phyloP scores from a whole-genome alignment of 2,113 vertebrate species.

The Antigone vipio region DNA sequence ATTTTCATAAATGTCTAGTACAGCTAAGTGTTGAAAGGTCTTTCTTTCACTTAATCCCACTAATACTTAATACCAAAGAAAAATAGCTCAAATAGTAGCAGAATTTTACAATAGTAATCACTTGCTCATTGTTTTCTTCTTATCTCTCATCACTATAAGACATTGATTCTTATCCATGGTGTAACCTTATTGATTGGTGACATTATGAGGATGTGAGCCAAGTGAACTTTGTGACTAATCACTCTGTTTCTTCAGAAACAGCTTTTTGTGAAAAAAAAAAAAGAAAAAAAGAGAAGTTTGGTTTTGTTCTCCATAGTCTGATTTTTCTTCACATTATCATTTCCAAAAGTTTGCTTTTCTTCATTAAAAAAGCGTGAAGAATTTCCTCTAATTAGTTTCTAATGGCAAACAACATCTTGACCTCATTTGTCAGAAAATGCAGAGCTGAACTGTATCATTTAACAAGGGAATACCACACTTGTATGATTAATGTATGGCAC shows the following conservation, averaged over 20 bases:
- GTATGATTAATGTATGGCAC: slow-evolving; percentile 61
- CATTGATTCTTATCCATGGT: background rate
- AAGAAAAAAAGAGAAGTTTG: background rate
- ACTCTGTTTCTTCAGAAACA: background rate
- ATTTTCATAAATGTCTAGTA: background rate
- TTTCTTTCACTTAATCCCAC: background rate
- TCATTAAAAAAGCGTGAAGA: background rate
- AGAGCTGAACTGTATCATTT: slow-evolving; percentile 19
- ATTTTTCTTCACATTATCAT: background rate
- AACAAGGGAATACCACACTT: slow-evolving; percentile 52
- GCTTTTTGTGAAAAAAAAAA: background rate
- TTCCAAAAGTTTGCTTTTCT: slow-evolving; percentile 5
- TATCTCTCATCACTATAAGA: background rate
- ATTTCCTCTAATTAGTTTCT: slow-evolving; percentile 52
- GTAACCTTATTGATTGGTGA: background rate
- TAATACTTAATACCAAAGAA: background rate
- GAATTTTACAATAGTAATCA: background rate
- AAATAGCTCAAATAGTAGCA: background rate
- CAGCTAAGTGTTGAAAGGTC: background rate
- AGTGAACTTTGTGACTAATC: background rate
- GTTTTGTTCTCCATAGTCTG: background rate
- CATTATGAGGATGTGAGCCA: background rate
- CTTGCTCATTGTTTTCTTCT: background rate
- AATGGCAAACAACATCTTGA: slow-evolving; percentile 51
- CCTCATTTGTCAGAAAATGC: slow-evolving; percentile 56